Evolutionary conservation across 2,113 vertebrate genomes (phyloP).

Genomic region (Peromyscus maniculatus): DNA sequence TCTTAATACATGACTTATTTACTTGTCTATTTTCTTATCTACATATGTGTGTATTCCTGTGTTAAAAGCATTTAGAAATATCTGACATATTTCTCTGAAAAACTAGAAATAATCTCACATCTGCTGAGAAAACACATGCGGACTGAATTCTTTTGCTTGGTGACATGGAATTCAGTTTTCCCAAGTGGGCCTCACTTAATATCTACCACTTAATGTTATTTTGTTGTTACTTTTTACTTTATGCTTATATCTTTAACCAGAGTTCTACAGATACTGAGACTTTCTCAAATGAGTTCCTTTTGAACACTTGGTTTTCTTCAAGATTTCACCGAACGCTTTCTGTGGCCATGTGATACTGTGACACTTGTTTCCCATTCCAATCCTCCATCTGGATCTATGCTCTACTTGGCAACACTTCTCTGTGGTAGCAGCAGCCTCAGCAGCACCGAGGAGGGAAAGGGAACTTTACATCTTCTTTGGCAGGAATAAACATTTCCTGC

Average conservation of each 20-base stretch:
- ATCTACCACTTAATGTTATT: neutral
- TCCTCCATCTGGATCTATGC: constrained; percentile 28
- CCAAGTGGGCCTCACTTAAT: neutral
- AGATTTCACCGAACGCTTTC: neutral
- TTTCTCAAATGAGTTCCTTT: constrained; percentile 2
- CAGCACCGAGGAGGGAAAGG: neutral
- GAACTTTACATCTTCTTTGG: constrained; percentile 51
- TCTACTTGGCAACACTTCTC: constrained; percentile 56
- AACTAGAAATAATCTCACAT: neutral
- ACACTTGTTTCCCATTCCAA: neutral
- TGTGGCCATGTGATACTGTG: neutral
- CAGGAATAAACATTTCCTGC: constrained; percentile 58
- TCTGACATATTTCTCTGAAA: neutral
- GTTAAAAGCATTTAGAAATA: neutral
- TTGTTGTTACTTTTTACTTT: constrained; percentile 38
- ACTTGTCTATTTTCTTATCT: neutral
- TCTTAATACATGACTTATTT: neutral
- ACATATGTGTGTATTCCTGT: neutral
- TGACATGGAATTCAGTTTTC: neutral
- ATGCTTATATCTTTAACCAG: neutral
- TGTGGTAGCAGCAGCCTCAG: constrained; percentile 48
- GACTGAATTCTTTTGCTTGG: neutral
- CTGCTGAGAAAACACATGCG: neutral
- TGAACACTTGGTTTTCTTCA: neutral
- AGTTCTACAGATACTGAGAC: neutral